Evolutionary conservation across 2,888 invertebrate genomes (phyloP), one percentile per base, ranked within the genome.

Genomic region (Athrips mouffetella): DNA sequence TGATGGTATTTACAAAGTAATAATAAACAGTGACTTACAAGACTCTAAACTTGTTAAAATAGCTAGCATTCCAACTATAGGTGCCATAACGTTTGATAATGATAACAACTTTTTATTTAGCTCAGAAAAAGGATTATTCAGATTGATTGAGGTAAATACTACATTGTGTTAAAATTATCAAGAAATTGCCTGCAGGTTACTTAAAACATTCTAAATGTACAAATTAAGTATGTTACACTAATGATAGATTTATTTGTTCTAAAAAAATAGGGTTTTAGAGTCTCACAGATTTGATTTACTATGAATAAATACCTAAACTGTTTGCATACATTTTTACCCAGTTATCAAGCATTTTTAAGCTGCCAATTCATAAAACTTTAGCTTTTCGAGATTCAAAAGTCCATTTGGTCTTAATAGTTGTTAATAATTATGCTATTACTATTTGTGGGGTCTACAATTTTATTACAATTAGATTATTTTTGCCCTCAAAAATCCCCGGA

Each of bases 1-100:
- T 1, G 84, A 87, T 48, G 80, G 78, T 0, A 67, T 88, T 3
- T 88, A 85, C 47, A 79, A 70, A 60, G 65, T 88, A 1, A 65
- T 37, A 25, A 45, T 35, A 60, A 65, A 69, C 0, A 67, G 64
- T 15, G 65, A 70, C 47, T 53, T 85, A 5, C 16, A 55, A 6
- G 60, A 75, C 15, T 78, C 84, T 0, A 67, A 45, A 8, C 30
- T 88, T 16, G 66, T 62, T 0, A 77, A 68, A 55, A 59, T 84
- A 0, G 75, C 74, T 10, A 55, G 70, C 29, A 50, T 85, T 3
- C 65, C 70, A 0, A 51, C 53, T 1, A 73, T 87, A 10, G 84
- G 81, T 1, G 72, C 80, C 1, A 55, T 88, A 61, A 63, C 76
- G 0, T 87, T 88, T 58, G 86, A 86, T 48, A 77, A 75, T 48